Conservation (phyloP, 2,888 invertebrate genomes). For the Aporophyla nigra region DNA sequence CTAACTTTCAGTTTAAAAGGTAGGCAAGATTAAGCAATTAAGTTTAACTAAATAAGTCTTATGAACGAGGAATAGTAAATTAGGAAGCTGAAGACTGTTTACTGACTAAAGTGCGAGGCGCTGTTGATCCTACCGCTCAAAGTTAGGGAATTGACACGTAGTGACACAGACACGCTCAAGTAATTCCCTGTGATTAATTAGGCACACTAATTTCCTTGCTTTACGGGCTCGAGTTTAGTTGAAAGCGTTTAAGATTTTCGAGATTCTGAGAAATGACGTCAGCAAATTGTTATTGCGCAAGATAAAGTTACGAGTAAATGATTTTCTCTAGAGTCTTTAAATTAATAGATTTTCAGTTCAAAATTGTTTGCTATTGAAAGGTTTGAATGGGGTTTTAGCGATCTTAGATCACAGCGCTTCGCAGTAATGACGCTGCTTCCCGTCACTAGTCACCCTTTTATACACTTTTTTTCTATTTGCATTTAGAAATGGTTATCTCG, state of each 20-base stretch:
- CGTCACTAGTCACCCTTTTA: too few species aligned
- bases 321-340: not conserved
- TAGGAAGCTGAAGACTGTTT: conserved; percentile 23
- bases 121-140: conserved; percentile 39
- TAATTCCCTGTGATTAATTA: conserved; percentile 61
- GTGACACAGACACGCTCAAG: conserved; percentile 45
- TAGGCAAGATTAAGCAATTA: conserved; percentile 54
- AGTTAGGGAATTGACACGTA: conserved; percentile 53
- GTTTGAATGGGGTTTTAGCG: too few species aligned
- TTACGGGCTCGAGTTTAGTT: conserved; percentile 12
- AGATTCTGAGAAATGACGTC: conserved; percentile 9
- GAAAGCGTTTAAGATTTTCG: conserved; percentile 39
- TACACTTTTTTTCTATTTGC: too few species aligned
- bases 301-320: not conserved
- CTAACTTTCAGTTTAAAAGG: conserved; percentile 42
- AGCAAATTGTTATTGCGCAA: conserved; percentile 6
- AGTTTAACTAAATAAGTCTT: conserved; percentile 50
- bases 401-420: too few species aligned
- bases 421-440: too few species aligned
- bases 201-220: conserved; percentile 45
- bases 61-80: conserved; percentile 44
- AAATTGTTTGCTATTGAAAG: too few species aligned
- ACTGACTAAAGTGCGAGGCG: conserved; percentile 28
- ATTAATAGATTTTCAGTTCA: not conserved
- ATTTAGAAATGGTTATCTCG: not conserved